Conservation (phyloP, 2,888 invertebrate species). For the Hirtodrosophila cameraria region DNA sequence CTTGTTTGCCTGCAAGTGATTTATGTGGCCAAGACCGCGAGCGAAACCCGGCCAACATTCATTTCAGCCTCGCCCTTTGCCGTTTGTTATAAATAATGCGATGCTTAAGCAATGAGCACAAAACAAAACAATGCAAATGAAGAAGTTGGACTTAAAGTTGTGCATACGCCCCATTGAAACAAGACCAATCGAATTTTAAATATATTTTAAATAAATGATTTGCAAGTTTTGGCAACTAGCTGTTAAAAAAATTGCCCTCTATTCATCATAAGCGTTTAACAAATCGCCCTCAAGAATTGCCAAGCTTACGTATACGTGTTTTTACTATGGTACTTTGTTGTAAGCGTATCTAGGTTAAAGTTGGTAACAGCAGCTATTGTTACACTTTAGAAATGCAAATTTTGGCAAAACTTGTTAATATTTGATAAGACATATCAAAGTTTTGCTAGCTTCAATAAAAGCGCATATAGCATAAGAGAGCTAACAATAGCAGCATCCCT, state of each 20-base stretch:
- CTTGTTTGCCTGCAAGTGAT: conserved; percentile 68
- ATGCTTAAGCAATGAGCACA: conserved; percentile 30
- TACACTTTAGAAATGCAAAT: conserved; percentile 57
- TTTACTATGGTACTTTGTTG: conserved; percentile 1
- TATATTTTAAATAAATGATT: conserved; percentile 35
- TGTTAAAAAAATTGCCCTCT: conserved; percentile 38
- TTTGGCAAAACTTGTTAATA: conserved; percentile 55
- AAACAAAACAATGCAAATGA: conserved; percentile 46
- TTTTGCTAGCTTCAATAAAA: conserved; percentile 62
- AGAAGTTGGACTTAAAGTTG: conserved; percentile 27
- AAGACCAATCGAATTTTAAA: conserved; percentile 23
- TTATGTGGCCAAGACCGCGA: conserved; percentile 66
- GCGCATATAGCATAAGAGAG: background rate
- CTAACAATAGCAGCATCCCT: conserved; percentile 2
- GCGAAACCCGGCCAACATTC: conserved; percentile 41
- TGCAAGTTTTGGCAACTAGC: conserved; percentile 8
- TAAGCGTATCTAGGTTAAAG: conserved; percentile 4
- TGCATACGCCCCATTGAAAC: conserved; percentile 25
- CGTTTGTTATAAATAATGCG: conserved; percentile 58
- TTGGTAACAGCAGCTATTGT: conserved; percentile 27
- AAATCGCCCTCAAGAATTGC: conserved; percentile 45
- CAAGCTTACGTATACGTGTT: conserved; percentile 37
- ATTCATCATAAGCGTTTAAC: conserved; percentile 49
- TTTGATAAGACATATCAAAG: conserved; percentile 66
- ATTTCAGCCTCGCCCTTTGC: conserved; percentile 27